Evolutionary conservation across 2,888 invertebrate genomes (phyloP).

Genomic region (Serrognathus titanus): DNA sequence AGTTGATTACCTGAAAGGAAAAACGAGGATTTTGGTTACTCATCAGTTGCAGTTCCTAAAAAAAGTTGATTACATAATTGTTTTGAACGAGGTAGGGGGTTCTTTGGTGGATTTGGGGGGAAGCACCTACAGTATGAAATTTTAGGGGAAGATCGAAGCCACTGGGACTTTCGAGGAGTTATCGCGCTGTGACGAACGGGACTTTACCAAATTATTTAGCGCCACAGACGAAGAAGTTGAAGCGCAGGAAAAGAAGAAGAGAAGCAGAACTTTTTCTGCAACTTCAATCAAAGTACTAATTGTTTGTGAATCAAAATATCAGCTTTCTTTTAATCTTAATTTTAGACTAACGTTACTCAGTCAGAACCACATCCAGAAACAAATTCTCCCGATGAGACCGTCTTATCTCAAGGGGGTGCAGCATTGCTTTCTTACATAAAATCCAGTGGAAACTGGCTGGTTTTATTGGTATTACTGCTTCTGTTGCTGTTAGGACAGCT

Average conservation of each 20-base stretch:
- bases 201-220: constrained; percentile 39
- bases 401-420: constrained; percentile 12
- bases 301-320: too few relatives aligned
- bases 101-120: background rate
- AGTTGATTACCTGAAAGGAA: constrained; percentile 52
- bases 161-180: constrained; percentile 42
- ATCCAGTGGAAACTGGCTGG: constrained; percentile 62
- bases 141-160: constrained; percentile 48
- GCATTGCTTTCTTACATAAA: constrained; percentile 56
- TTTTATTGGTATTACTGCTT: constrained; percentile 55
- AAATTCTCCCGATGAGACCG: constrained; percentile 7
- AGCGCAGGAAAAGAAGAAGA: constrained; percentile 43
- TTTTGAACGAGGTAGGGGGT: constrained; percentile 50
- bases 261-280: background rate
- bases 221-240: constrained; percentile 24
- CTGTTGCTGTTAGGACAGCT: constrained; percentile 65
- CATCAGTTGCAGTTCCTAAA: constrained; percentile 79
- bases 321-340: background rate
- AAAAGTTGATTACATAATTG: constrained; percentile 56
- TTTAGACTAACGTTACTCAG: constrained; percentile 2
- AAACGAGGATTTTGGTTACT: constrained; percentile 74
- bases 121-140: background rate
- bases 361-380: constrained; percentile 2
- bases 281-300: constrained; percentile 5
- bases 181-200: constrained; percentile 29